phyloP scores from a whole-genome alignment of 2,113 vertebrate genomes.

The Noctilio leporinus region DNA sequence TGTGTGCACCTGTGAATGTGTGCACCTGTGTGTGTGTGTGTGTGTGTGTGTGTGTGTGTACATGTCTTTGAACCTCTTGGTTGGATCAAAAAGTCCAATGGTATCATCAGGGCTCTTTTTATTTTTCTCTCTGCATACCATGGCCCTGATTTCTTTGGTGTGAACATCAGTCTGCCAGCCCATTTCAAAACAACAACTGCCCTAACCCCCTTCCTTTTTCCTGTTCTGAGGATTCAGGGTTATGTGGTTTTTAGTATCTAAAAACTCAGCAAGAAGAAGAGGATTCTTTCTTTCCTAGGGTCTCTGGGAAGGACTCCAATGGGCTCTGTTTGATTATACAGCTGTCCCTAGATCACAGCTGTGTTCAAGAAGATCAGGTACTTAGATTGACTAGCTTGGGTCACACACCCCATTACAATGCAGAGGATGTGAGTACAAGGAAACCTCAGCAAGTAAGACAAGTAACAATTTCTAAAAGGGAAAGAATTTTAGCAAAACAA shows the following conservation, averaged over 20 bases:
- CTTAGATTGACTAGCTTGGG: not conserved
- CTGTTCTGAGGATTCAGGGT: not conserved
- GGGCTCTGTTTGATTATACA: not conserved
- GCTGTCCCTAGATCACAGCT: not conserved
- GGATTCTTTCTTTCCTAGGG: not conserved
- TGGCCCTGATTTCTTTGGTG: not conserved
- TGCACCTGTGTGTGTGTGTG: not conserved
- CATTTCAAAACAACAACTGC: not conserved
- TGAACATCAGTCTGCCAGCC: not conserved
- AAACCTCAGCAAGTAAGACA: not conserved
- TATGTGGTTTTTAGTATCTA: not conserved
- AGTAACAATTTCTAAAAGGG: not conserved
- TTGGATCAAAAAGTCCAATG: not conserved
- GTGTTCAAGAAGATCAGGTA: not conserved
- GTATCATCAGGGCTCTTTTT: not conserved
- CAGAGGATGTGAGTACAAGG: not conserved
- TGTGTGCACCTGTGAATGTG: not conserved
- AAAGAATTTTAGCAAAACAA: not conserved
- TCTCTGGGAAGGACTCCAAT: not conserved
- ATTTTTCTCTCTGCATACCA: not conserved
- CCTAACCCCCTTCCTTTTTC: accelerated
- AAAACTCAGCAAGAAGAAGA: not conserved
- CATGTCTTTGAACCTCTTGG: not conserved
- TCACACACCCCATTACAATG: not conserved
- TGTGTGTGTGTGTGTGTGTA: not conserved